Base-by-base conservation (phyloP, 2,797 vertebrate genomes). In the Paedocypris micromegethes region DNA sequence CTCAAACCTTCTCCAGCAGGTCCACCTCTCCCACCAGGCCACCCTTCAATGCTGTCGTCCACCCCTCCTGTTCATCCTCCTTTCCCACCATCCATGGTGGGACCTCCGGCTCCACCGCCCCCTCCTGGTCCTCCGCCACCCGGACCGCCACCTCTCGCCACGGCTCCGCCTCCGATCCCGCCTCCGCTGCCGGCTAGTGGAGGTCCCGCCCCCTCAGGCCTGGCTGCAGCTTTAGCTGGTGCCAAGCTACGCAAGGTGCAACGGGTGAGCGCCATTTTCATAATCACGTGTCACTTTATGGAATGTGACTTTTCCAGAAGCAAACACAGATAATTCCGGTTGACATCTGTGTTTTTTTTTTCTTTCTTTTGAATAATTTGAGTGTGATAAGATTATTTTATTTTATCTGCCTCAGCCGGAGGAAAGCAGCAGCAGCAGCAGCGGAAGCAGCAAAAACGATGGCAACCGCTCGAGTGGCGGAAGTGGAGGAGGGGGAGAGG, bases 221-320 rank as follows among this genome's bases (percentile, higher is more conserved):
- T 99, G 52, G 96, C 96, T 3, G 96, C 95, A 0, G 96, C 96
- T 23, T 85, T 99, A 86, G 96, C 96, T 55, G 95, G 96, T 84
- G 96, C 96, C 86, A 99, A 98, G 89, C 89, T 99, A 65, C 93
- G 96, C 70, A 94, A 92, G 90, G 95, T 96, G 8, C 93, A 95
- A 53, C 86, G 95, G 91, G 96, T 98, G 87, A 93, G 94, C 66
- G 41, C 23, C 23, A 1, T 23, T 23, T 23, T 23, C 23, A 23
- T 23, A 23, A 23, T 23, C 23, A 23, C 23, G 23, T 23, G 23
- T 23, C 23, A 23, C 23, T 23, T 23, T 23, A 23, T 23, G 23
- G 23, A 23, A 23, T 23, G 23, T 23, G 23, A 23, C 23, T 23
- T 23, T 23, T 23, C 23, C 23, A 23, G 23, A 23, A 23, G 23